phyloP scores from a whole-genome alignment of 2,113 vertebrate genomes.

The Willisornis vidua region DNA sequence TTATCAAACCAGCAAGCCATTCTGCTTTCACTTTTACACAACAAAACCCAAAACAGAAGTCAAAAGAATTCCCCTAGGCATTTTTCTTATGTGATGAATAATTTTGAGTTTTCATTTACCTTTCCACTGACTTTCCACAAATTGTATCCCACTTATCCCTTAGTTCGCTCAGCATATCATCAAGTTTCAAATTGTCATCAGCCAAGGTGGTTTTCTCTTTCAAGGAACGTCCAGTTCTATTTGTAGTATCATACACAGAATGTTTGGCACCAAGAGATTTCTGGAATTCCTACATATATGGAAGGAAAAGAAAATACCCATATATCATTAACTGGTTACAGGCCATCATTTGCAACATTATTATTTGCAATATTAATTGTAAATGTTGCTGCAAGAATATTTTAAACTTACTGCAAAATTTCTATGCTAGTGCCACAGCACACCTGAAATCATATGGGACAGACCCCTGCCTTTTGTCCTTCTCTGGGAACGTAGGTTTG shows the following conservation, averaged over 20 bases:
- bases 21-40: not conserved
- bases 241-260: slow-evolving; percentile 94
- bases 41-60: not conserved
- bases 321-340: not conserved
- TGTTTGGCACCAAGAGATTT: slow-evolving; percentile 94
- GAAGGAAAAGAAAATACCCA: not conserved
- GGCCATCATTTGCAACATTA: not conserved
- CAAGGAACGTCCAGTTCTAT: slow-evolving; percentile 89
- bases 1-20: not conserved
- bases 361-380: not conserved
- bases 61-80: not conserved
- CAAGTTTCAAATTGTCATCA: slow-evolving; percentile 94
- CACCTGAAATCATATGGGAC: not conserved
- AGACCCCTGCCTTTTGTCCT: not conserved
- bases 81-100: not conserved
- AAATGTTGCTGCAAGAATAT: not conserved
- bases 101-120: slow-evolving; percentile 72
- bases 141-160: slow-evolving; percentile 98
- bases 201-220: slow-evolving; percentile 93
- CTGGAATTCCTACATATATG: slow-evolving; percentile 88
- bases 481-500: not conserved
- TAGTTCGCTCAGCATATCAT: slow-evolving; percentile 95
- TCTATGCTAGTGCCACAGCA: not conserved
- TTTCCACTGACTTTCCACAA: slow-evolving; percentile 97
- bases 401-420: not conserved